phyloP scores from a whole-genome alignment of 2,113 vertebrate species.

The Bubo bubo region DNA sequence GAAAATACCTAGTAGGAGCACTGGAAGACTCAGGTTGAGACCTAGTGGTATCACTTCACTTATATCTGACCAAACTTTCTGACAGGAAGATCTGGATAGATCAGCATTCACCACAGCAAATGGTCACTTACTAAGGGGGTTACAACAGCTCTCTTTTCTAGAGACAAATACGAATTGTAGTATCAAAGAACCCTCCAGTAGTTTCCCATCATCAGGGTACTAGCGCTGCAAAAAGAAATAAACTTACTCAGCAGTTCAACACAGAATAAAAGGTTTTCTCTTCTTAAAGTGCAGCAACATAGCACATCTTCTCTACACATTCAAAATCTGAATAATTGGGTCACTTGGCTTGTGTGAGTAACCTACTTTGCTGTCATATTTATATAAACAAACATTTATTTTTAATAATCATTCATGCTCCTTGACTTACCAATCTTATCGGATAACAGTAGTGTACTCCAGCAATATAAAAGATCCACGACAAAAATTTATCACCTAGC shows the following conservation, averaged over 20 bases:
- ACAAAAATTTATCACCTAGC: slow-evolving; percentile 14
- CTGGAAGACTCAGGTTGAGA: background rate
- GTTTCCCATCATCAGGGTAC: background rate
- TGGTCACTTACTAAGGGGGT: background rate
- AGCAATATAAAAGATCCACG: background rate
- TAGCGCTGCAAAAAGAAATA: background rate
- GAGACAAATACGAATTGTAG: background rate
- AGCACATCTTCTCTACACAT: background rate
- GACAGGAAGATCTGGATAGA: background rate
- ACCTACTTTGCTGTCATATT: slow-evolving; percentile 47
- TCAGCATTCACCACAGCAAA: background rate
- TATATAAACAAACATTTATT: slow-evolving; percentile 62
- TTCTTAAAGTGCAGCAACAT: background rate
- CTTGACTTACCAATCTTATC: slow-evolving; percentile 41
- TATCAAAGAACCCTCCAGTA: background rate
- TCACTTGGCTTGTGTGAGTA: slow-evolving; percentile 35
- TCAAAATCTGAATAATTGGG: slow-evolving; percentile 50
- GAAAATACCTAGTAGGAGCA: background rate
- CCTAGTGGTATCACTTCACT: background rate
- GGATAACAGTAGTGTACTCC: background rate
- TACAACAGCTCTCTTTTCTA: background rate
- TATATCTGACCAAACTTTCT: background rate
- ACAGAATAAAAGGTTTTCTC: background rate
- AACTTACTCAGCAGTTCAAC: background rate
- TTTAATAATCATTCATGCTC: slow-evolving; percentile 50